Percentiles rank a stretch among this genome's conserved stretches.
Evolutionary conservation across 37 sponge, comb jelly and placozoan genomes (phyloP).

Genomic region (Bolinopsis microptera): DNA sequence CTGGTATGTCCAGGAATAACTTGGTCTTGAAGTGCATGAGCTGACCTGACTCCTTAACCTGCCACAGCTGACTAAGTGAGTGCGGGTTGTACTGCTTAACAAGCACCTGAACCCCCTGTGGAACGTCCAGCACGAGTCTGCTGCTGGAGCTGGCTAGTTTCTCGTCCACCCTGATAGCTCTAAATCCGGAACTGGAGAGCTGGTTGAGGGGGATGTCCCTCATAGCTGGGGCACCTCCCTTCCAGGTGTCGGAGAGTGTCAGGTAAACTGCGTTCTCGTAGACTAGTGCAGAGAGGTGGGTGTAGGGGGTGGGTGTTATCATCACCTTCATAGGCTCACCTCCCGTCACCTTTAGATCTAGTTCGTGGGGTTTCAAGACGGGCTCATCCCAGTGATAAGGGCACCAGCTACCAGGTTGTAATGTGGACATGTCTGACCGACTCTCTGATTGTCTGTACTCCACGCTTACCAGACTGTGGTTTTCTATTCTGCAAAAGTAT

Average conservation of each 20-base stretch:
- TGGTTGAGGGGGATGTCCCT: background rate
- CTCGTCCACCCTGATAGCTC: slow-evolving; percentile 19
- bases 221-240: background rate
- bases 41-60: background rate
- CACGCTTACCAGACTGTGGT: background rate
- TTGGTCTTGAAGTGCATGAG: slow-evolving; percentile 14
- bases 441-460: slow-evolving; percentile 43
- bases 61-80: slow-evolving; percentile 28
- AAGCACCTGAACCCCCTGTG: slow-evolving; percentile 1
- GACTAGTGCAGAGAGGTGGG: slow-evolving; percentile 17
- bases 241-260: background rate
- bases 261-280: slow-evolving; percentile 38
- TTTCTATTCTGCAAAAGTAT: slow-evolving; percentile 3
- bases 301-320: slow-evolving; percentile 20
- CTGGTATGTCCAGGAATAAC: background rate
- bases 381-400: slow-evolving; percentile 46
- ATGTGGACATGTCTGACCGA: background rate
- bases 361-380: background rate
- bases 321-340: background rate
- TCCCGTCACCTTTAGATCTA: slow-evolving; percentile 1
- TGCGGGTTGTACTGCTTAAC: slow-evolving; percentile 22
- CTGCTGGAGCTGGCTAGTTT: background rate
- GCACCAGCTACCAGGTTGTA: background rate
- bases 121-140: slow-evolving; percentile 42
- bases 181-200: background rate